phyloP scores from a whole-genome alignment of 2,888 invertebrate species.

The Acronicta leporina region DNA sequence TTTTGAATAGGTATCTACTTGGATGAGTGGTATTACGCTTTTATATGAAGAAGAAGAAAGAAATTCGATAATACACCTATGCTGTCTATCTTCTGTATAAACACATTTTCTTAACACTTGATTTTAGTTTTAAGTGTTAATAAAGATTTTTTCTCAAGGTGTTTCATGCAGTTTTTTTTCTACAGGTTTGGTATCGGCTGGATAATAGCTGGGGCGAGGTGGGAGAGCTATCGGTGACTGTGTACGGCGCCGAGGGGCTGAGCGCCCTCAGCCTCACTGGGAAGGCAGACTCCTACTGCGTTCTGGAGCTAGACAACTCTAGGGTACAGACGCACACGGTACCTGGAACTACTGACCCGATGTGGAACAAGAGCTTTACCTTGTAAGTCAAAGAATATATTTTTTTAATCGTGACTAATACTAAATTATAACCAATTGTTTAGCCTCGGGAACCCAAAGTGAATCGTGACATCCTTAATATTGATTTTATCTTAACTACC shows the following conservation, averaged over 20 bases:
- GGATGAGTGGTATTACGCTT: no score
- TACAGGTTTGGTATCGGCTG: constrained; percentile 80
- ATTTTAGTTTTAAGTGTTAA: neutral
- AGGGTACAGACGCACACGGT: constrained; percentile 82
- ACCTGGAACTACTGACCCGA: constrained; percentile 75
- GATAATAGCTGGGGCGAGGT: constrained; percentile 77
- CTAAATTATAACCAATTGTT: no score
- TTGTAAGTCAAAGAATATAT: constrained; percentile 75
- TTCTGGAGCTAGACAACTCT: constrained; percentile 81
- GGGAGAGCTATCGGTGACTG: constrained; percentile 80
- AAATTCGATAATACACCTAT: no score
- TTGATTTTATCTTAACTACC: no score
- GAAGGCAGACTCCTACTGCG: constrained; percentile 80
- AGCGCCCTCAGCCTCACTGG: constrained; percentile 74
- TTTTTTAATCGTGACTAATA: no score
- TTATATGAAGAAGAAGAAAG: no score
- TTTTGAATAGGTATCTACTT: no score
- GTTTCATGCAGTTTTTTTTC: constrained; percentile 23
- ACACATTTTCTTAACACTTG: no score
- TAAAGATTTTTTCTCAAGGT: neutral
- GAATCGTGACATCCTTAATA: no score
- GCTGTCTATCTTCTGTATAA: no score
- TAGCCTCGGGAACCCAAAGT: no score
- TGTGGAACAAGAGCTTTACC: constrained; percentile 80
- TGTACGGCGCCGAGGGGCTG: constrained; percentile 78